Conservation (phyloP, 2,888 invertebrate species). For the Pachliopta kotzebuea region DNA sequence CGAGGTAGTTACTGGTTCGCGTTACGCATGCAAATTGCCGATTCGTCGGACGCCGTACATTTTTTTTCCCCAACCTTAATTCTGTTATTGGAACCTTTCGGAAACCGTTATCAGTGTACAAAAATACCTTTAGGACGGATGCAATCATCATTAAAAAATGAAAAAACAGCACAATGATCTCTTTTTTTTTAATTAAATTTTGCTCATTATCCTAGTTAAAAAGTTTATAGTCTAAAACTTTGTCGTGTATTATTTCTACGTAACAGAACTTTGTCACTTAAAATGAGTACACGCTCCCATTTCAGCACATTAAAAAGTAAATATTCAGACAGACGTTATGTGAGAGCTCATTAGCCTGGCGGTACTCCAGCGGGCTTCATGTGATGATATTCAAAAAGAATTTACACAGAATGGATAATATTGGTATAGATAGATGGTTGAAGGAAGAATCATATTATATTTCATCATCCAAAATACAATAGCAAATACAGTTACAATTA, state of each 20-base stretch:
- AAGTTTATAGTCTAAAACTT: background rate
- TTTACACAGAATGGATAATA: slow-evolving; percentile 17
- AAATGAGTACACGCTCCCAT: slow-evolving; percentile 6
- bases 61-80: slow-evolving; percentile 44
- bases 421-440: background rate
- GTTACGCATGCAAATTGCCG: slow-evolving; percentile 64
- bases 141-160: slow-evolving; percentile 23
- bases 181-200: no score
- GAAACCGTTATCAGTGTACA: slow-evolving; percentile 40
- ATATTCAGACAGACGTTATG: slow-evolving; percentile 21
- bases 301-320: slow-evolving; percentile 23
- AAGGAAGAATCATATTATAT: background rate
- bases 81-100: slow-evolving; percentile 50
- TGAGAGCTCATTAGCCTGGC: slow-evolving; percentile 24
- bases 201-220: background rate
- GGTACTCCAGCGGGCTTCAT: slow-evolving; percentile 16
- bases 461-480: background rate
- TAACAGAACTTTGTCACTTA: slow-evolving; percentile 32
- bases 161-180: background rate
- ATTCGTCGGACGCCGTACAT: slow-evolving; percentile 43
- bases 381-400: slow-evolving; percentile 19
- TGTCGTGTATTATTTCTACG: background rate
- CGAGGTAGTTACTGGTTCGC: slow-evolving; percentile 55
- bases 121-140: slow-evolving; percentile 24
- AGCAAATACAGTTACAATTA: background rate